These are phyloP conservation scores for Dendrolimus pini DNA, from an alignment of 2,888 invertebrate species.

Conservation along the genomic window DNA sequence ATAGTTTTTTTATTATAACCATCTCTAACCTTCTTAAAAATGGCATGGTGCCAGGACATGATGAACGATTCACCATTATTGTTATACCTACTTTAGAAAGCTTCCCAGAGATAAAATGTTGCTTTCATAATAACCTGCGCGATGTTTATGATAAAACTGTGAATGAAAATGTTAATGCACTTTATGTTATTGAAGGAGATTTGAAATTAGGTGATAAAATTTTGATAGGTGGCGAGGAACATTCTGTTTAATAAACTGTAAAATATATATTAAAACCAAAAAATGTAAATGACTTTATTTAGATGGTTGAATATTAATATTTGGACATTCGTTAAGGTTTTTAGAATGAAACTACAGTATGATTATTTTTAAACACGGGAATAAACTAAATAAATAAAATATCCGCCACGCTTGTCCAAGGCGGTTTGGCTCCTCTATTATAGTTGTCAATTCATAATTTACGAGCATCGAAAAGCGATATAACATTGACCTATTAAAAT, in stretches of 20 bases:
- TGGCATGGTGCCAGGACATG: constrained; percentile 36
- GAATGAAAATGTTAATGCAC: constrained; percentile 16
- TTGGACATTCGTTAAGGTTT: too few relatives aligned
- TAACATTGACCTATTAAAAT: too few relatives aligned
- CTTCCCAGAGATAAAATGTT: constrained; percentile 8
- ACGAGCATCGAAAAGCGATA: too few relatives aligned
- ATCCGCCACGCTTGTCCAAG: too few relatives aligned
- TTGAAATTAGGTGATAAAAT: background rate
- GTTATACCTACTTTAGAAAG: constrained; percentile 10
- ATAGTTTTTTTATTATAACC: constrained; percentile 31
- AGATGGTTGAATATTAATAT: too few relatives aligned
- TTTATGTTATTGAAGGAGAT: background rate
- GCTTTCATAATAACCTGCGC: constrained; percentile 13
- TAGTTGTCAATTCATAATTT: too few relatives aligned
- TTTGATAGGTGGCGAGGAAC: background rate
- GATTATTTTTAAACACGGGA: too few relatives aligned
- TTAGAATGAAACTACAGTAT: too few relatives aligned
- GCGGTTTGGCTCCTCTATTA: too few relatives aligned
- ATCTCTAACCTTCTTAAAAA: constrained; percentile 18
- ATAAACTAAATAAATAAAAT: too few relatives aligned
- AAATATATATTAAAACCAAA: constrained; percentile 8
- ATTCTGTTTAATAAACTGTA: background rate
- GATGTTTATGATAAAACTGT: constrained; percentile 9
- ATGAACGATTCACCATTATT: constrained; percentile 18
- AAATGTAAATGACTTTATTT: too few relatives aligned